phyloP scores from a whole-genome alignment of 1,140 invertebrate genomes.

The Chelonus insularis region DNA sequence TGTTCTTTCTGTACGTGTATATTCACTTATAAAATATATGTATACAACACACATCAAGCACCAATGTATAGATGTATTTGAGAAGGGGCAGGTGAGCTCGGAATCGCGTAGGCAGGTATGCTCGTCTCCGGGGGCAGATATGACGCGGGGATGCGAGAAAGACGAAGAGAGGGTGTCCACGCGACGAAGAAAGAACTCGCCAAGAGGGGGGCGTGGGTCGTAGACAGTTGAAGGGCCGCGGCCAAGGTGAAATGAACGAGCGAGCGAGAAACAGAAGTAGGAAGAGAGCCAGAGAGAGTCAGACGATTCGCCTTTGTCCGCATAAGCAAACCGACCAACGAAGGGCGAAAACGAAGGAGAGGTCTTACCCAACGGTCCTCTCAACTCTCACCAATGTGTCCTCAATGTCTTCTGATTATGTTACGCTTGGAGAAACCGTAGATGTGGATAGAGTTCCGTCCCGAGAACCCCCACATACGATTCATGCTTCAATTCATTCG shows the following conservation, averaged over 20 bases:
- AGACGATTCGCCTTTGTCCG: constrained; percentile 38
- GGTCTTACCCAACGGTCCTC: neutral
- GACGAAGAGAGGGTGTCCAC: constrained; percentile 10
- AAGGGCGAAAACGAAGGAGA: constrained; percentile 9
- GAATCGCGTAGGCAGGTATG: constrained; percentile 1
- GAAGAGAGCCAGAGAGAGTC: constrained; percentile 19
- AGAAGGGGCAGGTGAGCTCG: neutral
- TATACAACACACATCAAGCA: too few relatives aligned
- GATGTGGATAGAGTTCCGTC: neutral
- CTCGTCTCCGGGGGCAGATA: constrained; percentile 1
- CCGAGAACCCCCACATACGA: neutral
- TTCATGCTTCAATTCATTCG: neutral
- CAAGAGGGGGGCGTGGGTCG: constrained; percentile 46
- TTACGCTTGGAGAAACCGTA: neutral
- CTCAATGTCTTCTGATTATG: constrained; percentile 5
- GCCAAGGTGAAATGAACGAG: constrained; percentile 49
- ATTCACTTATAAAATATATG: neutral
- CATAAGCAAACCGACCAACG: constrained; percentile 28
- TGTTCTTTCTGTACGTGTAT: neutral
- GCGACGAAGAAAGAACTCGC: constrained; percentile 19
- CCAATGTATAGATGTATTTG: too few relatives aligned
- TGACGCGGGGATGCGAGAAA: neutral
- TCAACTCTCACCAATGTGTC: neutral
- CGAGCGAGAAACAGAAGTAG: constrained; percentile 25
- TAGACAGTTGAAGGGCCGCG: constrained; percentile 57